phyloP scores from a whole-genome alignment of 2,113 vertebrate species.

The Trachemys scripta region DNA sequence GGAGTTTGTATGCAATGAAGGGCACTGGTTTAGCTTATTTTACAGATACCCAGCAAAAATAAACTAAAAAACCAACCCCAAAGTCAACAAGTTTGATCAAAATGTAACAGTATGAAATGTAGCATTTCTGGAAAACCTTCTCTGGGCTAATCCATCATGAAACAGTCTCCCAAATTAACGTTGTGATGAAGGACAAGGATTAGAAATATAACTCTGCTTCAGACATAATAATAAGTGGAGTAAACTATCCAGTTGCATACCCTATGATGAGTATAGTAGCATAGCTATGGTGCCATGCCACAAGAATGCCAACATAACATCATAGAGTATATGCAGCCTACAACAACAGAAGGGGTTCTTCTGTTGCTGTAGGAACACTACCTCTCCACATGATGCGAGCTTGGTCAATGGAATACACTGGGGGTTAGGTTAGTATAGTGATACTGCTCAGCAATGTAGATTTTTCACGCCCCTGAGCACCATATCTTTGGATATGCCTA shows the following conservation, averaged over 20 bases:
- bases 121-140: background rate
- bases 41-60: background rate
- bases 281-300: background rate
- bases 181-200: background rate
- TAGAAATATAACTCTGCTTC: background rate
- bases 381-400: too few relatives aligned
- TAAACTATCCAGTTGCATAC: background rate
- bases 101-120: background rate
- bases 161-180: background rate
- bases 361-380: background rate
- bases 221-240: background rate
- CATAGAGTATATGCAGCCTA: background rate
- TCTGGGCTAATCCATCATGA: background rate
- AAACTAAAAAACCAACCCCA: background rate
- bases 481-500: too few relatives aligned
- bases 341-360: background rate
- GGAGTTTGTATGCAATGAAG: background rate
- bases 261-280: background rate
- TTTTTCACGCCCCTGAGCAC: too few relatives aligned
- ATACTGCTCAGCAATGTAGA: too few relatives aligned
- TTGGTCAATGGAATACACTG: background rate
- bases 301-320: background rate
- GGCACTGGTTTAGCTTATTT: background rate
- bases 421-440: too few relatives aligned
- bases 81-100: accelerated